Conservation (phyloP, 2,797 vertebrate genomes). For the Ctenosaura bakeri region DNA sequence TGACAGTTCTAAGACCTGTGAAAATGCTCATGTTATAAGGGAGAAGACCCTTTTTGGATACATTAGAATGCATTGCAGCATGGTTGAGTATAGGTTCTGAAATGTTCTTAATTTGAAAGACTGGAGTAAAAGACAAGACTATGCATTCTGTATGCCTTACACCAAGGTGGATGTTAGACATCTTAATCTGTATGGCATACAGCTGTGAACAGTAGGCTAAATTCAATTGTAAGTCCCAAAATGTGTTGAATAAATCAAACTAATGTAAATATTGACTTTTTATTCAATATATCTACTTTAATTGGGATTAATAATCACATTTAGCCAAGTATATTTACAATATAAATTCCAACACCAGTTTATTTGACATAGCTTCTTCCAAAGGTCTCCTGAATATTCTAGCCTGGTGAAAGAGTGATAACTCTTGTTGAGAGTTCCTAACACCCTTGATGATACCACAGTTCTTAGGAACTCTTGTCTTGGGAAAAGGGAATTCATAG, state of each 20-base stretch:
- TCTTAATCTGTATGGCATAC: background rate
- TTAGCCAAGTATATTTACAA: background rate
- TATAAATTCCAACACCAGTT: background rate
- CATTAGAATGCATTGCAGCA: background rate
- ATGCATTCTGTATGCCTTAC: background rate
- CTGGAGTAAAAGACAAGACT: background rate
- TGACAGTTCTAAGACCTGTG: background rate
- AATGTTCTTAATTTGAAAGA: background rate
- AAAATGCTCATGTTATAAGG: background rate
- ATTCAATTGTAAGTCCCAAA: too few species aligned
- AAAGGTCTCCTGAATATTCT: background rate
- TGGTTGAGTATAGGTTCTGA: background rate
- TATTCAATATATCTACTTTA: too few species aligned
- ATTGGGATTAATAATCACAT: too few species aligned
- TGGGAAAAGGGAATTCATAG: background rate
- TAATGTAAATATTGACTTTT: too few species aligned
- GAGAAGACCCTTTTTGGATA: background rate
- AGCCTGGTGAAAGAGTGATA: background rate
- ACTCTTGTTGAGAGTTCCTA: background rate
- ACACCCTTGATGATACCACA: too few species aligned
- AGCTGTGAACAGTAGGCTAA: background rate
- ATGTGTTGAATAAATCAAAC: too few species aligned
- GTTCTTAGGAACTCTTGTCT: background rate
- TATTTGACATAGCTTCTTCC: background rate
- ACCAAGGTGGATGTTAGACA: background rate